A percentile compares a stretch with the other conserved stretches of the same genome.
Evolutionary conservation across 2,113 vertebrate species (phyloP).

Genomic region (Erythrocercus mccallii): DNA sequence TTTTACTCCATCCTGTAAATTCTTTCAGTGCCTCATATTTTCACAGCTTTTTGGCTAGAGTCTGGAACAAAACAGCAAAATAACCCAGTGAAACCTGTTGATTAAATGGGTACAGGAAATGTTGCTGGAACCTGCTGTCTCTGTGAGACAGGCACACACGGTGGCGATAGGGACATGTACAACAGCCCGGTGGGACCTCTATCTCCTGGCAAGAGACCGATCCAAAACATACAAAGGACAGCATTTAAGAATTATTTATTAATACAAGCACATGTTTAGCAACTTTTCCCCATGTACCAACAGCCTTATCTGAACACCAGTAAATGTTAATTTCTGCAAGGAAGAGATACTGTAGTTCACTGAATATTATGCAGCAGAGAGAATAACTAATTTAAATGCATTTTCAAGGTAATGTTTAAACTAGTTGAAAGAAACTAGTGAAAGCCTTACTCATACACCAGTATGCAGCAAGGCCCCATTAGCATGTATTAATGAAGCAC

Average conservation of each 20-base stretch:
- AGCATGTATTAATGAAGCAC: not conserved
- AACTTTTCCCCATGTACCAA: not conserved
- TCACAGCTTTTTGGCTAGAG: not conserved
- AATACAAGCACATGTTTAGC: not conserved
- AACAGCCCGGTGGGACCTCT: not conserved
- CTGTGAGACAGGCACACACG: not conserved
- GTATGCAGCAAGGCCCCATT: not conserved
- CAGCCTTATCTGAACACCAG: not conserved
- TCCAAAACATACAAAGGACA: not conserved
- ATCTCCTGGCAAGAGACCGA: not conserved
- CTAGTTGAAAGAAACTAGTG: not conserved
- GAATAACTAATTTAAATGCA: not conserved
- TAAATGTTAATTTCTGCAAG: not conserved
- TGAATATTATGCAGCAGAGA: not conserved
- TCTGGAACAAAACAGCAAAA: not conserved
- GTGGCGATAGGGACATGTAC: fast-evolving
- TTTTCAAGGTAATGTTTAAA: not conserved
- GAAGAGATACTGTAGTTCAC: not conserved
- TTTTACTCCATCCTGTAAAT: not conserved
- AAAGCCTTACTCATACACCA: not conserved
- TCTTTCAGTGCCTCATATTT: not conserved
- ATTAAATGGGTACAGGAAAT: not conserved
- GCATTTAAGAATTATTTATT: not conserved
- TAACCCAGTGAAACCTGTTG: not conserved
- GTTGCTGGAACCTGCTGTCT: not conserved